Evolutionary conservation across 2,888 invertebrate genomes (phyloP), one percentile per base, ranked within the genome.

Genomic region (Tholera decimalis): DNA sequence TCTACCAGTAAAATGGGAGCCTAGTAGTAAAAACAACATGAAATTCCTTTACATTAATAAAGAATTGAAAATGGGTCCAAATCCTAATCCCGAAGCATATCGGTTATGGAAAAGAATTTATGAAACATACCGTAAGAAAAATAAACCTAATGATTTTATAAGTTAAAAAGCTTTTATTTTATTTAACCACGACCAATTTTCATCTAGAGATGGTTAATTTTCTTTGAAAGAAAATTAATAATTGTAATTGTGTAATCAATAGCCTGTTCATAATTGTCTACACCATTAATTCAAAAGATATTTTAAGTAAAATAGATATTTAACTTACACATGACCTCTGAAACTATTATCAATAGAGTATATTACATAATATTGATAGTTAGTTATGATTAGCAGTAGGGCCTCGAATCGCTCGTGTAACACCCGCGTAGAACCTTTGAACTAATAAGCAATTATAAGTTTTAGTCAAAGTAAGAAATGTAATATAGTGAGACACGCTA

Each of bases 91-190:
- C 1, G 69, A 85, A 51, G 84, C 85, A 3, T 89, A 89, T 68
- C 54, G 55, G 0, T 35, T 92, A 8, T 92, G 92, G 92, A 89
- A 86, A 63, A 74, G 85, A 57, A 75, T 89, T 8, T 91, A 91
- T 56, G 74, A 66, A 11, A 86, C 83, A 63, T 84, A 85, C 67
- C 73, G 82, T n/a, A 82, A 79, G 50, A 82, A 44, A 28, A 72
- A 68, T 62, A 74, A 57, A 77, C 68, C 67, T 6, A 82, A 80
- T 61, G 79, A 82, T 58, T 82, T 73, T 15, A 43, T 41, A 41
- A 18, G 9, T 15, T 66, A 49, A 43, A 30, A 39, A 60, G 1
- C 0, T 46, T 18, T n/a, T 49, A 0, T 68, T 9, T 63, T 39
- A n/a, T 54, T 67, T 11, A 9, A 22, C 35, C 20, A 24, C 0